Evolutionary conservation across 2,888 invertebrate genomes (phyloP).

Genomic region (Tiliacea citrago): DNA sequence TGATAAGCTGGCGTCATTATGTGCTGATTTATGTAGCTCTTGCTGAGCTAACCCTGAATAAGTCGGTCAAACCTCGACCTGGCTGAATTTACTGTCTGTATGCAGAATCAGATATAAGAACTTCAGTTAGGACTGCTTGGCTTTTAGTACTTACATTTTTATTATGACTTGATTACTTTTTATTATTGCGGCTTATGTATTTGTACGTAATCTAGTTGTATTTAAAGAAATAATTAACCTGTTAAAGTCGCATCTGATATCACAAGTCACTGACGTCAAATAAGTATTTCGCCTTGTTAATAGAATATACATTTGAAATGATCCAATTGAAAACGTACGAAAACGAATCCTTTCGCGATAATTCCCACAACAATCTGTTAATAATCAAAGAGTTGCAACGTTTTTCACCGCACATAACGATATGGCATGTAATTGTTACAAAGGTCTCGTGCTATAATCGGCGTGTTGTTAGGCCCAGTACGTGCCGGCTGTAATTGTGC

Average conservation of each 20-base stretch:
- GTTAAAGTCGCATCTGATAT: slow-evolving; percentile 10
- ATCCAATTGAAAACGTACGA: neutral
- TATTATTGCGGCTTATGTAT: neutral
- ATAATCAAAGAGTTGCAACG: slow-evolving; percentile 25
- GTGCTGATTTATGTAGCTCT: slow-evolving; percentile 32
- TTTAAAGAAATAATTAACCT: slow-evolving; percentile 23
- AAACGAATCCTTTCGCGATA: slow-evolving; percentile 3
- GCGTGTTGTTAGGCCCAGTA: slow-evolving; percentile 56
- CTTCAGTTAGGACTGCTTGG: neutral
- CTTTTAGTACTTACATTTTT: slow-evolving; percentile 10
- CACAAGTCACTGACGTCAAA: neutral
- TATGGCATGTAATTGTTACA: slow-evolving; percentile 61
- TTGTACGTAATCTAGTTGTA: neutral
- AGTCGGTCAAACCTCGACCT: slow-evolving; percentile 49
- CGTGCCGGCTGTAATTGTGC: slow-evolving; percentile 64
- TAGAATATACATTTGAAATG: slow-evolving; percentile 4
- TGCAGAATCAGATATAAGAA: slow-evolving; percentile 36
- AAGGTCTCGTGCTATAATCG: slow-evolving; percentile 57
- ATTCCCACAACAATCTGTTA: slow-evolving; percentile 27
- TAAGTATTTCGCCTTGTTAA: slow-evolving; percentile 1
- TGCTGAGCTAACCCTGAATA: slow-evolving; percentile 35
- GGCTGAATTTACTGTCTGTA: slow-evolving; percentile 16
- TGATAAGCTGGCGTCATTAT: slow-evolving; percentile 16
- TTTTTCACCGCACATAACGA: slow-evolving; percentile 28
- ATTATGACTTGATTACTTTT: neutral